phyloP scores from a whole-genome alignment of 2,797 vertebrate species.

The Pangasius djambal region DNA sequence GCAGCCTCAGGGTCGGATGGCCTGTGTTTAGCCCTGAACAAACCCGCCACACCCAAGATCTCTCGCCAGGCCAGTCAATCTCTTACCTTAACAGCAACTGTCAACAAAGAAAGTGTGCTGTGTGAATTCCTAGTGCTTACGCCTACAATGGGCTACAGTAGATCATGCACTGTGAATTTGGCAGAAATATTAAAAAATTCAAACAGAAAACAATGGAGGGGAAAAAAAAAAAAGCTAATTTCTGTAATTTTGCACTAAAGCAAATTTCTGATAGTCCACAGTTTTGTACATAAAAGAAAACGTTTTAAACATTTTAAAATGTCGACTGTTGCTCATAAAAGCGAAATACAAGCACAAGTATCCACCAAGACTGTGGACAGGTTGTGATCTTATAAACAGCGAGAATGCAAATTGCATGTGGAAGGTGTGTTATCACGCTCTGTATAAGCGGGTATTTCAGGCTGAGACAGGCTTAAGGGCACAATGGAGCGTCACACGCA shows the following conservation, averaged over 20 bases:
- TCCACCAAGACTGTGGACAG: neutral
- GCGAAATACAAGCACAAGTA: neutral
- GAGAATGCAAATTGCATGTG: slow-evolving; percentile 42
- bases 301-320: neutral
- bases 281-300: neutral
- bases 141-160: neutral
- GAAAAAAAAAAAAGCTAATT: neutral
- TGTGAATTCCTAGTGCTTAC: slow-evolving; percentile 21
- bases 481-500: slow-evolving; percentile 32
- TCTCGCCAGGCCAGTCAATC: neutral
- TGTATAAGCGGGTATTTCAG: slow-evolving; percentile 59
- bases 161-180: neutral
- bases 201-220: neutral
- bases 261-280: neutral
- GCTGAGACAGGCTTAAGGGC: slow-evolving; percentile 36
- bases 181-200: neutral
- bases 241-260: neutral
- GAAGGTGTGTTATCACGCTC: slow-evolving; percentile 45
- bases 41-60: slow-evolving; percentile 55
- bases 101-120: slow-evolving; percentile 19
- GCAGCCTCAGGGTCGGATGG: slow-evolving; percentile 13
- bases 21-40: slow-evolving; percentile 39
- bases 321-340: neutral
- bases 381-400: slow-evolving; percentile 13
- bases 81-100: slow-evolving; percentile 25